Evolutionary conservation across 1,140 invertebrate species (phyloP), one percentile per base, ranked within the genome.

Genomic region (Cyphomyrmex costatus): DNA sequence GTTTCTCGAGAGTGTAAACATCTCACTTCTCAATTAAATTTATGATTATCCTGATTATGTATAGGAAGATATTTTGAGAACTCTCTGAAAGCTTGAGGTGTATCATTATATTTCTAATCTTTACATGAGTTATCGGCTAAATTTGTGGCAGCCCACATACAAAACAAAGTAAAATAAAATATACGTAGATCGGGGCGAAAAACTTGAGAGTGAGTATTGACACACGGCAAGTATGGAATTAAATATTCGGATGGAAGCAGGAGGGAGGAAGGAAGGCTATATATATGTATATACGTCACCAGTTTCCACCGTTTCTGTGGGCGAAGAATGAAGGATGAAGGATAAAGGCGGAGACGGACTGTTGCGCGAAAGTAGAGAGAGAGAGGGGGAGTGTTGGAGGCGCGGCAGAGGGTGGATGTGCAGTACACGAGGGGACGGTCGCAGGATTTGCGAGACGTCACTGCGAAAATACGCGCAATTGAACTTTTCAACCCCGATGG

Each of bases 381-480:
- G 8, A 27, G 36, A 68, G 51, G 61, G 78, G 19, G 33, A 24
- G 30, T 8, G 33, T 77, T 51, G 78, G 76, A 53, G 51, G 66
- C 36, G 84, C 86, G 87, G 51, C 85, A n/a, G 36, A 70, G 36
- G 49, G 70, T 87, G 77, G 73, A 85, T 68, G 73, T 86, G 82
- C 88, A 85, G 71, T 87, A 85, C 87, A 87, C 87, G 90, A 79
- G 88, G 88, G 89, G 83, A 88, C 80, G 89, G 89, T 90, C 78
- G 92, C 91, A 93, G 93, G 93, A 94, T 95, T 94, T 94, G 93
- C 91, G 93, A 95, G 93, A 93, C 93, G 92, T 92, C 93, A 94
- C 90, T 91, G 89, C 91, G 93, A 95, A 95, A 95, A 94, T 94
- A 94, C 94, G 94, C 93, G 94, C 94, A 95, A 95, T 95, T 95